Evolutionary conservation across 2,888 invertebrate species (phyloP).

Genomic region (Morpho helenor): DNA sequence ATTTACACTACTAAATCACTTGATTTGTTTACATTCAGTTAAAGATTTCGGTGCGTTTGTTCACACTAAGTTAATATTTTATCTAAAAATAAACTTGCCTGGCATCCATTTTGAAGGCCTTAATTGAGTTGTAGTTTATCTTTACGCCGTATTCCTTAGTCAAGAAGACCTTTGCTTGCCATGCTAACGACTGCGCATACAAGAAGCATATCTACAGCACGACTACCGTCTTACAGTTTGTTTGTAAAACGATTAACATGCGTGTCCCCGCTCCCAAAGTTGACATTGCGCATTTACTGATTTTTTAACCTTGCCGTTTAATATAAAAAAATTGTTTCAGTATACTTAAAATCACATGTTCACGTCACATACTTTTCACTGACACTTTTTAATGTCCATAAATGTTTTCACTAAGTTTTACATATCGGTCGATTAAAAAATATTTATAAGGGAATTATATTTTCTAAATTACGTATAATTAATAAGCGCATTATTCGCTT

Average conservation of each 20-base stretch:
- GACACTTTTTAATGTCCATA: background rate
- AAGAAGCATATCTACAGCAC: constrained; percentile 44
- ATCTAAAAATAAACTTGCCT: constrained; percentile 40
- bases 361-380: constrained; percentile 8
- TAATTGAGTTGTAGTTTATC: constrained; percentile 38
- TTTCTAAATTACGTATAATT: no score
- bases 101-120: constrained; percentile 55
- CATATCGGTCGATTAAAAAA: no score
- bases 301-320: constrained; percentile 59
- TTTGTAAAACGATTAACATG: constrained; percentile 71
- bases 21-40: constrained; percentile 11
- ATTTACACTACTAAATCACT: constrained; percentile 12
- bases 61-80: constrained; percentile 2
- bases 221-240: constrained; percentile 55
- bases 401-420: no score
- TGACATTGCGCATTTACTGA: constrained; percentile 72
- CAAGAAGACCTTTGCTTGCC: constrained; percentile 49
- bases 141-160: constrained; percentile 51
- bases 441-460: no score
- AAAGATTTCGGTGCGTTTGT: background rate
- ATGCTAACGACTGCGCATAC: constrained; percentile 62
- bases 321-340: constrained; percentile 50
- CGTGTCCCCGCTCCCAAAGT: constrained; percentile 63
- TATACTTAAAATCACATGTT: constrained; percentile 18
- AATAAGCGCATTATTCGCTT: no score